Base-by-base conservation (phyloP, 1,140 invertebrate genomes). In the Coptotermes formosanus region DNA sequence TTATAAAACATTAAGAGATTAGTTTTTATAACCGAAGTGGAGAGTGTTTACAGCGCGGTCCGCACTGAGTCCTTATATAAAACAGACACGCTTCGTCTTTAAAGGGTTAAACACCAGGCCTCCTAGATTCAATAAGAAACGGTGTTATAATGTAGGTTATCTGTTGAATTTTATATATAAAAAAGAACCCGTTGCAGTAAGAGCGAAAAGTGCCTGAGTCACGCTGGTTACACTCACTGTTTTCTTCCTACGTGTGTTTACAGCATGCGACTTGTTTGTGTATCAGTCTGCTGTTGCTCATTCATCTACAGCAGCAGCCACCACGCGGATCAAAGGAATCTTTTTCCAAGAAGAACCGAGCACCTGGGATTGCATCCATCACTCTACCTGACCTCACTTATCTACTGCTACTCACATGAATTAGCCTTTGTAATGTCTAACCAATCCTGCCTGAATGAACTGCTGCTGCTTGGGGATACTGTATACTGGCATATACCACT, bases 301-400 rank as follows among this genome's bases (percentile, higher is more conserved):
- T 75, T 75, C 64, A 75, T 75, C 64, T 75, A 75, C 64, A 75
- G 64, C 64, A 75, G 14, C 64, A 75, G n/a, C 64, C 30, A n/a
- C 19, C 52, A 55, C 12, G 52, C 64, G 64, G n/a, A 11, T 75
- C 64, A 55, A 55, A 25, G n/a, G 64, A 75, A 75, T 11, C 21
- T 64, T 30, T 30, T 75, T 75, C 64, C 64, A 14, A 75, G 64
- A 25, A 30, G 64, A 25, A 75, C 25, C 9, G 64, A 75, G n/a
- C 64, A 75, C 25, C 64, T 75, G 64, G 14, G 64, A 75, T 30
- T 14, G 7, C 64, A 75, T 75, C 64, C 64, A 30, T 30, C 64
- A 30, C 64, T 75, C 64, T 75, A 75, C 64, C 64, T 75, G 64
- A 25, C 64, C 64, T 30, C 64, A 75, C 25, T 75, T 48, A n/a